Evolutionary conservation across 2,797 vertebrate genomes (phyloP), one percentile per base, ranked within the genome.

Genomic region (Anniella stebbinsi): DNA sequence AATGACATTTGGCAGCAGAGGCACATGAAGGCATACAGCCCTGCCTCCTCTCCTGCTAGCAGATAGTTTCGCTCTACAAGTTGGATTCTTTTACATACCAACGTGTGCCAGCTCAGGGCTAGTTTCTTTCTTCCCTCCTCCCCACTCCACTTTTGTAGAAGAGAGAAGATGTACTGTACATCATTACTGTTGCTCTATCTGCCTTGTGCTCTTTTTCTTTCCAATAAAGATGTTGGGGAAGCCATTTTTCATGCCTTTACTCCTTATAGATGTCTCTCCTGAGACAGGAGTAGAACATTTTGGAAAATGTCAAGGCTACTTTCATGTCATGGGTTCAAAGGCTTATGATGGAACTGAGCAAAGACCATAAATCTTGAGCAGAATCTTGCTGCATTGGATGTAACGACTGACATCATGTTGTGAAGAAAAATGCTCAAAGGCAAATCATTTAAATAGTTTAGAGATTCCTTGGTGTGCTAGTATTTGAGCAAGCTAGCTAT

Each of bases 221-320:
- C 36, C 36, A 63, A 57, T 60, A 28, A 38, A 70, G 54, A 8
- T 12, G 38, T 76, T 82, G 63, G 48, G 41, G 36, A 85, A 85
- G 17, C 84, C 75, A 85, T 90, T 87, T 84, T 83, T 70, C 83
- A 91, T 70, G 83, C 41, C 60, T 89, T 36, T 36, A n/a, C 48
- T 72, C 21, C 83, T 70, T 57, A 38, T 21, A 85, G 67, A 88
- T 85, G n/a, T 86, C 77, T 81, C 83, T 86, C 28, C 8, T 38
- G 28, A 88, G 57, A 81, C 7, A 45, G 77, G 25, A 91, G 54
- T 15, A 75, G 48, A 89, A 57, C 72, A 82, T 81, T 86, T 77
- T 86, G 77, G 84, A 89, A 86, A 81, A 86, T 88, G 87, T 81
- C 87, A 86, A 86, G 78, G 77, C 57, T 67, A 73, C 78, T 86